Evolutionary conservation across 1,140 invertebrate species (phyloP).

Genomic region (Samia ricini): DNA sequence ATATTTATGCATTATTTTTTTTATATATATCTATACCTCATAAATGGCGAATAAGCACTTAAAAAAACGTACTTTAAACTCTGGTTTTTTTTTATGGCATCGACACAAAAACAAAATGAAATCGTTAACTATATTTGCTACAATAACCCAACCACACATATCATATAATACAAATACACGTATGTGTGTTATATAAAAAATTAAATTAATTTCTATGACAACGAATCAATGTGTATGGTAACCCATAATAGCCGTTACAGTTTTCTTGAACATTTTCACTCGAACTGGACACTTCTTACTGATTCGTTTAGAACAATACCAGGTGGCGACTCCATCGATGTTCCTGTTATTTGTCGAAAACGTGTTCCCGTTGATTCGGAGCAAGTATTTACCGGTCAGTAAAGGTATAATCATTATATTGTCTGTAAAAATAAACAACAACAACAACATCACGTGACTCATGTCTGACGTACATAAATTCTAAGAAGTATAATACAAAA

Average conservation of each 20-base stretch:
- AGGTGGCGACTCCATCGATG: slow-evolving; percentile 30
- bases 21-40: no score
- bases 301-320: slow-evolving; percentile 54
- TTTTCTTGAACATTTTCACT: slow-evolving; percentile 35
- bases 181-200: no score
- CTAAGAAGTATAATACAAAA: no score
- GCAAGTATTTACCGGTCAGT: slow-evolving; percentile 11
- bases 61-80: no score
- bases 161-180: no score
- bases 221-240: slow-evolving; percentile 22
- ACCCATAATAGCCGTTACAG: slow-evolving; percentile 22
- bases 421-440: slow-evolving; percentile 12
- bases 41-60: no score
- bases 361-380: slow-evolving; percentile 24
- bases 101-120: no score
- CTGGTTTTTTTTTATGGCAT: no score
- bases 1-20: no score
- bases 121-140: no score
- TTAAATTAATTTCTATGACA: background rate
- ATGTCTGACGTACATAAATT: no score
- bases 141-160: no score
- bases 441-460: background rate
- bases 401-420: slow-evolving; percentile 14
- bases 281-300: slow-evolving; percentile 45
- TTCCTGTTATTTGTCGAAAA: slow-evolving; percentile 41